Evolutionary conservation across 1,140 invertebrate genomes (phyloP).

Genomic region (Metaphire vulgaris): DNA sequence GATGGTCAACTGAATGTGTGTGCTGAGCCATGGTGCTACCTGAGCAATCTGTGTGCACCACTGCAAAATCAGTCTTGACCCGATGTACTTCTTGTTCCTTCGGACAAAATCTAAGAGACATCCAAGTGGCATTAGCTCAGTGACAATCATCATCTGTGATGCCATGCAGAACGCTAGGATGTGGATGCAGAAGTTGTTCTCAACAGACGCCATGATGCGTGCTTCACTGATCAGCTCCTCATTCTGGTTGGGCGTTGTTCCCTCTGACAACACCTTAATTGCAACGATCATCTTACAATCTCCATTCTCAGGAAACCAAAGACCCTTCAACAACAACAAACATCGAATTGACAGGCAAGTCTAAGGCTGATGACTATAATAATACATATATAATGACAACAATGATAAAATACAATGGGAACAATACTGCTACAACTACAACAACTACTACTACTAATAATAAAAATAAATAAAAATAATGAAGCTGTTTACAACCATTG

Average conservation of each 20-base stretch:
- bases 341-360: no score
- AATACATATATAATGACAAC: no score
- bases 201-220: conserved; percentile 95
- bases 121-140: conserved; percentile 92
- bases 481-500: no score
- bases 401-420: no score
- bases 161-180: conserved; percentile 94
- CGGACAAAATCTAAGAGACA: conserved; percentile 90
- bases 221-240: conserved; percentile 90
- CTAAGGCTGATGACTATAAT: no score
- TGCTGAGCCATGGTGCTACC: conserved; percentile 24
- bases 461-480: no score
- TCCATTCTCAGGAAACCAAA: conserved; percentile 91
- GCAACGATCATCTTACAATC: conserved; percentile 93
- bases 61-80: conserved; percentile 85
- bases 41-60: conserved; percentile 97
- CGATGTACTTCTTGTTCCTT: conserved; percentile 85
- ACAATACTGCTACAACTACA: no score
- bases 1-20: no score
- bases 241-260: conserved; percentile 62
- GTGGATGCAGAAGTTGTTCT: conserved; percentile 88
- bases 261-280: conserved; percentile 89
- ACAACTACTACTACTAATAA: no score
- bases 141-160: conserved; percentile 91
- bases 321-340: no score